Conservation (phyloP, 2,797 vertebrate genomes). For the Dromococcyx pavoninus region DNA sequence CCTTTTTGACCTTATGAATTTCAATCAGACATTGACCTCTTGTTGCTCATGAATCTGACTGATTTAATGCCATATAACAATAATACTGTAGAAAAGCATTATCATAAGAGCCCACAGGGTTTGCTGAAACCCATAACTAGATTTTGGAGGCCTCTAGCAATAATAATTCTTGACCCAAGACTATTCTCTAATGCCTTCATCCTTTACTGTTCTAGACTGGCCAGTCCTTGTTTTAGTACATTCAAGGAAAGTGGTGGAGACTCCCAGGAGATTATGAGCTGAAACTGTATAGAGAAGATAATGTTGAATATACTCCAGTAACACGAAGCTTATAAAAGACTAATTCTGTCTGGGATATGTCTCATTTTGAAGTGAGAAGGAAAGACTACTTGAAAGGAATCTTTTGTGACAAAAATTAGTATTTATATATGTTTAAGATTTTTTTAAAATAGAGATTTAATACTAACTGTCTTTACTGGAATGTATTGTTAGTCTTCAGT, state of each 20-base stretch:
- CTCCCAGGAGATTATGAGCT: slow-evolving; percentile 23
- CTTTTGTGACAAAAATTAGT: slow-evolving; percentile 24
- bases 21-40: slow-evolving; percentile 84
- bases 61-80: slow-evolving; percentile 83
- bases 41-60: slow-evolving; percentile 83
- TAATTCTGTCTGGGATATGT: slow-evolving; percentile 52
- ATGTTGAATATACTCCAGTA: slow-evolving; percentile 22
- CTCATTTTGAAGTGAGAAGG: slow-evolving; percentile 50
- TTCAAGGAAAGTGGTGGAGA: slow-evolving; percentile 9
- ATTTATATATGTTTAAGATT: slow-evolving; percentile 31
- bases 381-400: background rate
- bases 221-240: slow-evolving; percentile 16
- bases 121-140: slow-evolving; percentile 78
- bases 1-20: slow-evolving; percentile 88
- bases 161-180: slow-evolving; percentile 78
- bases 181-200: slow-evolving; percentile 63
- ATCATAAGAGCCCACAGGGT: slow-evolving; percentile 78
- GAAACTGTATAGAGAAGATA: slow-evolving; percentile 25
- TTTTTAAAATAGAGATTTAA: slow-evolving; percentile 42
- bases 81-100: slow-evolving; percentile 80
- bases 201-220: slow-evolving; percentile 48
- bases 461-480: slow-evolving; percentile 62
- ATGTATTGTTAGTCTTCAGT: slow-evolving; percentile 56
- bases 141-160: slow-evolving; percentile 76
- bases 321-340: slow-evolving; percentile 17